A percentile compares a stretch with the other conserved stretches of the same genome.
Evolutionary conservation across 1,140 invertebrate species (phyloP).

Genomic region (Pachypsylla venusta): DNA sequence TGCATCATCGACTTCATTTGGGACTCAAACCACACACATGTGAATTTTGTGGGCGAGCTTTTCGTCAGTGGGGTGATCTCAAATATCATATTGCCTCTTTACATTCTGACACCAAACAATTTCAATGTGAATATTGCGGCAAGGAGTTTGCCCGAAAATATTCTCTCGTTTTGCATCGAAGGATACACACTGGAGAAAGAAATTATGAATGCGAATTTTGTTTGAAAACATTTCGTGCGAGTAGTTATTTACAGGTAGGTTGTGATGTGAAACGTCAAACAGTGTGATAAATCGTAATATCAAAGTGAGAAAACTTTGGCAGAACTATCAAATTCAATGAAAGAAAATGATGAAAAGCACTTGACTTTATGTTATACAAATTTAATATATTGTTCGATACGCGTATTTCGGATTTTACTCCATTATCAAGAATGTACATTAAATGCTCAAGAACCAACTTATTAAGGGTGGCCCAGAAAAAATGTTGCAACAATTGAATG

Average conservation of each 20-base stretch:
- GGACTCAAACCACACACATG: slow-evolving; percentile 69
- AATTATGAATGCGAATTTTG: slow-evolving; percentile 81
- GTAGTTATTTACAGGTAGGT: slow-evolving; percentile 53
- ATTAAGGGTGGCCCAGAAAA: too few species aligned
- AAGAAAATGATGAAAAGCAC: too few species aligned
- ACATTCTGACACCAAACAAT: slow-evolving; percentile 64
- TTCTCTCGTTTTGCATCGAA: slow-evolving; percentile 74
- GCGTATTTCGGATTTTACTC: too few species aligned
- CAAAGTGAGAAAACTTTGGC: too few species aligned
- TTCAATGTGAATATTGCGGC: slow-evolving; percentile 80
- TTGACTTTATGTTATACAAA: too few species aligned
- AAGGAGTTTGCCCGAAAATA: slow-evolving; percentile 87
- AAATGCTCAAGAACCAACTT: too few species aligned
- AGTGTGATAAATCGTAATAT: too few species aligned
- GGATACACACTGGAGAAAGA: slow-evolving; percentile 78
- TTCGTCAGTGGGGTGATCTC: slow-evolving; percentile 75
- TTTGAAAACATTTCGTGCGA: slow-evolving; percentile 65
- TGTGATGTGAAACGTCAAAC: too few species aligned
- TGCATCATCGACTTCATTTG: slow-evolving; percentile 55
- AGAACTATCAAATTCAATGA: too few species aligned
- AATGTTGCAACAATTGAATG: too few species aligned
- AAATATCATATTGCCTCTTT: slow-evolving; percentile 78
- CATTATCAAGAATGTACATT: too few species aligned
- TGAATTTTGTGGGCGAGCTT: slow-evolving; percentile 55
- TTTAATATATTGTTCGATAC: too few species aligned